Percentiles rank a stretch among this genome's conserved stretches.
phyloP scores from a whole-genome alignment of 2,888 invertebrate genomes.

The Cremastinae sp. region DNA sequence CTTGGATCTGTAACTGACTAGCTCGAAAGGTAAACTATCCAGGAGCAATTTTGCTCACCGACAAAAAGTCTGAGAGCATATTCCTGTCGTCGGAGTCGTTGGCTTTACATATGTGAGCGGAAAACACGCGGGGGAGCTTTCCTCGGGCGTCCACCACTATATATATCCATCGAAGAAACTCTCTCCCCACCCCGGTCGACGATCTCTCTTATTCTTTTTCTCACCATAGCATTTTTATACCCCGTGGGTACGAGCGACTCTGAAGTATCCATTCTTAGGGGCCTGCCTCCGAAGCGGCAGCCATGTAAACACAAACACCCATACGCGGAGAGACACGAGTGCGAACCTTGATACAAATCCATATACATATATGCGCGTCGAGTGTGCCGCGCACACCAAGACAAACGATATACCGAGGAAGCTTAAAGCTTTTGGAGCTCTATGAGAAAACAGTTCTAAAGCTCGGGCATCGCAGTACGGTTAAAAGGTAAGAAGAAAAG shows the following conservation, averaged over 20 bases:
- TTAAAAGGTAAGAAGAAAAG: slow-evolving; percentile 52
- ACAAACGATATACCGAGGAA: slow-evolving; percentile 29
- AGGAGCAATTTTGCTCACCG: slow-evolving; percentile 56
- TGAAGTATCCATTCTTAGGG: slow-evolving; percentile 54
- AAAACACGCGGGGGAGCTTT: slow-evolving; percentile 39
- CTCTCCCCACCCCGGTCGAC: background rate
- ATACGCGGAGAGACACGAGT: slow-evolving; percentile 36
- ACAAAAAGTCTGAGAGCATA: slow-evolving; percentile 72
- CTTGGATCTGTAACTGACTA: slow-evolving; percentile 31
- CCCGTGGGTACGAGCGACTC: slow-evolving; percentile 62
- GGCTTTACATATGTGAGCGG: slow-evolving; percentile 66
- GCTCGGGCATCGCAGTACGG: slow-evolving; percentile 34
- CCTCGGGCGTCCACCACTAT: slow-evolving; percentile 32
- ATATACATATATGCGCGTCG: slow-evolving; percentile 40
- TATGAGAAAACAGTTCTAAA: slow-evolving; percentile 67
- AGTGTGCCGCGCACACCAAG: too few relatives aligned
- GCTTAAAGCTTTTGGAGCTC: slow-evolving; percentile 66
- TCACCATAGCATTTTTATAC: slow-evolving; percentile 70
- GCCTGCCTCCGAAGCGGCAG: slow-evolving; percentile 35
- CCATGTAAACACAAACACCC: slow-evolving; percentile 48
- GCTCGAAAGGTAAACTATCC: slow-evolving; percentile 50
- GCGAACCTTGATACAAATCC: slow-evolving; percentile 15
- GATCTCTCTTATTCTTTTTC: slow-evolving; percentile 5
- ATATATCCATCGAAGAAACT: slow-evolving; percentile 26
- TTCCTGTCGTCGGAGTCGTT: slow-evolving; percentile 73